Evolutionary conservation across 53 echinoderm and acorn worm genomes (phyloP).

Genomic region (Actinopyga echinites): DNA sequence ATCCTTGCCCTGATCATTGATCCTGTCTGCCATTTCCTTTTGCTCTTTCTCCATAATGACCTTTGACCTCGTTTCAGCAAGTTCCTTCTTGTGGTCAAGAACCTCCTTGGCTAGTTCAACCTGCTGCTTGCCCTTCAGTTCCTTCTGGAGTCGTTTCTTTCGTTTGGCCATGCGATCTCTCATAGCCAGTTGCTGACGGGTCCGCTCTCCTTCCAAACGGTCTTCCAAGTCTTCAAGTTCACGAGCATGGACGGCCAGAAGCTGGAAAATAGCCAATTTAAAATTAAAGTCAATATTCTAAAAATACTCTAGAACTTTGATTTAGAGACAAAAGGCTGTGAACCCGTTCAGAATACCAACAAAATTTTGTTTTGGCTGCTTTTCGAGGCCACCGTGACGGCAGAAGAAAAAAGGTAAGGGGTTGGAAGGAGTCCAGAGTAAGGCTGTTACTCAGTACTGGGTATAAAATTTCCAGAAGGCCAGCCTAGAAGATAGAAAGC

Average conservation of each 20-base stretch:
- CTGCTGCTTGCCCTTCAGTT: slow-evolving; percentile 81
- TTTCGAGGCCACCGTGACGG: too few species aligned
- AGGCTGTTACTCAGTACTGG: too few species aligned
- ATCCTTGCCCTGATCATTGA: slow-evolving; percentile 74
- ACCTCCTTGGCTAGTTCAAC: slow-evolving; percentile 74
- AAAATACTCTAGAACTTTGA: too few species aligned
- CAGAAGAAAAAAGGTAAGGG: too few species aligned
- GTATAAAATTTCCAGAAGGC: too few species aligned
- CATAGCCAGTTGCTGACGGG: slow-evolving; percentile 57
- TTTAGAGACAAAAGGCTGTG: too few species aligned
- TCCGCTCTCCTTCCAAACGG: slow-evolving; percentile 75
- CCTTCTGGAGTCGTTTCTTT: slow-evolving; percentile 68
- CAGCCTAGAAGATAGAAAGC: too few species aligned
- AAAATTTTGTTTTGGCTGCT: too few species aligned
- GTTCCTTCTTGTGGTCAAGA: slow-evolving; percentile 91
- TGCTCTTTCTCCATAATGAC: slow-evolving; percentile 80
- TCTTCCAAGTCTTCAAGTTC: slow-evolving; percentile 94
- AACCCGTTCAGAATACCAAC: too few species aligned
- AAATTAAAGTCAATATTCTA: neutral
- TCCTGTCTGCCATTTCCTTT: slow-evolving; percentile 83
- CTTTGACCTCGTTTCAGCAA: slow-evolving; percentile 76
- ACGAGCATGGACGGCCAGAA: slow-evolving; percentile 78
- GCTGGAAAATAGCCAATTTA: slow-evolving; percentile 41
- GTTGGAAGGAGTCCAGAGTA: too few species aligned
- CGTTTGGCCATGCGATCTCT: slow-evolving; percentile 79